These are phyloP conservation scores for Halesus radiatus DNA, from an alignment of 1,140 invertebrate genomes.

Conservation along the genomic window DNA sequence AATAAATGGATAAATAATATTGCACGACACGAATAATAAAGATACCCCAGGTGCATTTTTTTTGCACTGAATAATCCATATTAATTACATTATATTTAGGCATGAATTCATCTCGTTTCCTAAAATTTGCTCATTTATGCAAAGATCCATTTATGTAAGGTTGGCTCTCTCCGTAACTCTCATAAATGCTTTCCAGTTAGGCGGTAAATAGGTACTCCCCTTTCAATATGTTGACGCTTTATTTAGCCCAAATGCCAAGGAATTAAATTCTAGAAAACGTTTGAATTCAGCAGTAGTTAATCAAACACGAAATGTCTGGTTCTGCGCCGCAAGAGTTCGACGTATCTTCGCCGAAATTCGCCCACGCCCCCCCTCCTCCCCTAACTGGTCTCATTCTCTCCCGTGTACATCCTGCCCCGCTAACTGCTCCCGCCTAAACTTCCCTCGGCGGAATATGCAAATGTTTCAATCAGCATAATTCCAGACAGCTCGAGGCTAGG, in stretches of 20 bases:
- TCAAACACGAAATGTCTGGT: background rate
- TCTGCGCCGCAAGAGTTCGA: background rate
- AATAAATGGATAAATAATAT: no score
- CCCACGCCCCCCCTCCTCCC: background rate
- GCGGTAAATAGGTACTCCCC: no score
- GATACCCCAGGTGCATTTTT: no score
- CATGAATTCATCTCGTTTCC: no score
- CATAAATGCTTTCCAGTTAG: no score
- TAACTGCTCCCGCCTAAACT: slow-evolving; percentile 48
- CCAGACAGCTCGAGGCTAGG: slow-evolving; percentile 35
- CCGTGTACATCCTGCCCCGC: slow-evolving; percentile 24
- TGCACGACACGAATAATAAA: no score
- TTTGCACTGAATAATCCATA: no score
- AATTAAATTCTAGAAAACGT: background rate
- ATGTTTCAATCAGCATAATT: slow-evolving; percentile 55
- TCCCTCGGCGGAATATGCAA: slow-evolving; percentile 47
- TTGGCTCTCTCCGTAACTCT: no score
- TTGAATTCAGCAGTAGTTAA: background rate
- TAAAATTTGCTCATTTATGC: no score
- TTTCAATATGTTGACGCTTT: background rate
- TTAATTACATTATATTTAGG: no score
- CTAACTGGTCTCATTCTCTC: slow-evolving; percentile 4
- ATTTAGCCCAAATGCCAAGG: background rate
- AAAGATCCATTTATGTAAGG: no score
- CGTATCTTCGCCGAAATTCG: background rate